Evolutionary conservation across 1,140 invertebrate species (phyloP), one percentile per base, ranked within the genome.

Genomic region (Drosophila suzukii): DNA sequence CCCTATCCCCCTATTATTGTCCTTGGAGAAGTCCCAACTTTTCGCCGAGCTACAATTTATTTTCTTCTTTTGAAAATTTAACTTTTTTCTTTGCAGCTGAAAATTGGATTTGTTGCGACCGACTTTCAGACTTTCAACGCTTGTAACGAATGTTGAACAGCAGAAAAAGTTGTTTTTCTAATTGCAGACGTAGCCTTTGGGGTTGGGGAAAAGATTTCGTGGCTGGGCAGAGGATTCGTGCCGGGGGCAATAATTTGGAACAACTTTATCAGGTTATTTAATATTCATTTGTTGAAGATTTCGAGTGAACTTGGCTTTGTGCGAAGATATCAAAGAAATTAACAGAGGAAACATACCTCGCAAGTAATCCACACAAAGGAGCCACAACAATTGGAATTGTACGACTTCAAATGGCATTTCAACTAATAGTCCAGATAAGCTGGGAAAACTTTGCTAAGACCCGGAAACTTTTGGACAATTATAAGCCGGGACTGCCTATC

Each of bases 11-110:
- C 4, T 2, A 2, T 4, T 30, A 50, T 71, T 71, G 65, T 71
- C 66, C 53, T 71, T 36, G 66, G 15, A 17, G 43, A 56, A 30
- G 32, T 6, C 20, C 38, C 46, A 68, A 70, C 67, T 84, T 84
- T 82, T 75, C 38, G 75, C 73, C 58, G 17, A 57, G 68, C 62
- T 34, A 78, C 51, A 86, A 88, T 73, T 71, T 71, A 71, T 71
- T 72, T 72, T 58, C 53, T 71, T 58, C 53, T 66, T 78, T 82
- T 73, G 75, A 88, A 70, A 72, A 82, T 79, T 79, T 73, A 72
- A 84, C 74, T 78, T 73, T 61, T 65, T 62, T 53, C 56, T 51
- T 46, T 51, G 50, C 27, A 44, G 47, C 61, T 70, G 61, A 46
- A 77, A 81, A 85, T 78, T 74, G 60, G 78, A 81, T 76, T 76